phyloP scores from a whole-genome alignment of 1,140 invertebrate species.

The Camponotus pennsylvanicus region DNA sequence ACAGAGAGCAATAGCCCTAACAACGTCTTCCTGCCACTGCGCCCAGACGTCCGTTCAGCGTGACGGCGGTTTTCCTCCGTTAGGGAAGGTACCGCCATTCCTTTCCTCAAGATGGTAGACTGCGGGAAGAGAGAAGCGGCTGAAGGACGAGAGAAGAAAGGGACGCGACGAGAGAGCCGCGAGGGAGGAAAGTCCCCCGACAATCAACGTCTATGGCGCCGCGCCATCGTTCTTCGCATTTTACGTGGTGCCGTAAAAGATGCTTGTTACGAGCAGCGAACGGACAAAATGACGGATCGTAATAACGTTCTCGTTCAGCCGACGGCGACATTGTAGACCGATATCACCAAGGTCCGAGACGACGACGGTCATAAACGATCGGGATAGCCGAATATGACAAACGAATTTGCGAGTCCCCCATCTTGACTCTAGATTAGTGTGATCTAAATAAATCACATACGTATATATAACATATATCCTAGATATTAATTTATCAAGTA shows the following conservation, averaged over 20 bases:
- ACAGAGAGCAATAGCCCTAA: conserved; percentile 82
- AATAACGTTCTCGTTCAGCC: conserved; percentile 75
- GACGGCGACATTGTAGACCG: conserved; percentile 49
- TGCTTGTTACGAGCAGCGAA: conserved; percentile 79
- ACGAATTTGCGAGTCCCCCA: conserved; percentile 27
- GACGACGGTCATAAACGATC: conserved; percentile 56
- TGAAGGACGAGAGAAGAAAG: conserved; percentile 27
- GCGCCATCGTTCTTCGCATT: conserved; percentile 78
- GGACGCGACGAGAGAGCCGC: conserved; percentile 1
- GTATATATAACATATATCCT: no score
- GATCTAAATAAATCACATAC: background rate
- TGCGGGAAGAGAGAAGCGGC: conserved; percentile 54
- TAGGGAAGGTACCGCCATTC: conserved; percentile 68
- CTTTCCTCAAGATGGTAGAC: conserved; percentile 53
- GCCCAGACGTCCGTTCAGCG: conserved; percentile 62
- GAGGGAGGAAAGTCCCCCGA: conserved; percentile 62
- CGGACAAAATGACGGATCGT: conserved; percentile 79
- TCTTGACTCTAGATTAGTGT: background rate
- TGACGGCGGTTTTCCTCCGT: conserved; percentile 66
- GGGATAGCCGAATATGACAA: conserved; percentile 39
- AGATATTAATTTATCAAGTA: background rate
- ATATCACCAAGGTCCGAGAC: conserved; percentile 32
- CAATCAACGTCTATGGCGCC: conserved; percentile 81
- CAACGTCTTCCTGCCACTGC: conserved; percentile 77
- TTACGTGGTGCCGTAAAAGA: conserved; percentile 80